These are phyloP conservation scores for Embidobia sp. DNA, from an alignment of 2,888 invertebrate species.

Conservation along the genomic window DNA sequence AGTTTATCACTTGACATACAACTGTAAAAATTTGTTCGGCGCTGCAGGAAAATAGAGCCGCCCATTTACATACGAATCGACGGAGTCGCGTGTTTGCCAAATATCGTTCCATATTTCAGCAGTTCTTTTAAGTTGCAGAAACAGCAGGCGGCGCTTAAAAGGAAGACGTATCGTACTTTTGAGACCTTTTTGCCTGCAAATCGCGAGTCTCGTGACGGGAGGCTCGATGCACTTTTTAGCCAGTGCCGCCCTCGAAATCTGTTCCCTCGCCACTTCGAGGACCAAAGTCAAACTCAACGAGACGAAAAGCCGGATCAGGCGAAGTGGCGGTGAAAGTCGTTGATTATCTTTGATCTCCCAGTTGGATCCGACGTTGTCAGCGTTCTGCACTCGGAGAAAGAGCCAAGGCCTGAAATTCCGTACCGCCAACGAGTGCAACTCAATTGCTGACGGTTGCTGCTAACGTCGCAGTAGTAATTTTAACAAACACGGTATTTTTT, in stretches of 20 bases:
- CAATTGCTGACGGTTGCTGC: slow-evolving; percentile 61
- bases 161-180: slow-evolving; percentile 9
- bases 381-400: slow-evolving; percentile 51
- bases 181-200: slow-evolving; percentile 20
- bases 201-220: slow-evolving; percentile 2
- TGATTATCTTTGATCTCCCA: slow-evolving; percentile 75
- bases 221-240: slow-evolving; percentile 49
- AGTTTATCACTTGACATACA: neutral
- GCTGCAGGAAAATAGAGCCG: neutral
- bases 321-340: slow-evolving; percentile 64
- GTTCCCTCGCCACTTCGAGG: slow-evolving; percentile 30
- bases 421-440: slow-evolving; percentile 35
- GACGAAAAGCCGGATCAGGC: slow-evolving; percentile 57
- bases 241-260: slow-evolving; percentile 18
- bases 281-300: slow-evolving; percentile 54
- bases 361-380: slow-evolving; percentile 68
- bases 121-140: slow-evolving; percentile 34
- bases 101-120: slow-evolving; percentile 35
- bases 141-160: slow-evolving; percentile 39
- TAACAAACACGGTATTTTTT: slow-evolving; percentile 44
- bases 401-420: slow-evolving; percentile 33
- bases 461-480: slow-evolving; percentile 21
- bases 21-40: slow-evolving; percentile 4
- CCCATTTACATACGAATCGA: slow-evolving; percentile 21
- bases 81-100: slow-evolving; percentile 37